Percentiles rank a stretch among this genome's conserved stretches.
Conservation (phyloP, 2,797 vertebrate genomes). For the Oreochromis grahami region DNA sequence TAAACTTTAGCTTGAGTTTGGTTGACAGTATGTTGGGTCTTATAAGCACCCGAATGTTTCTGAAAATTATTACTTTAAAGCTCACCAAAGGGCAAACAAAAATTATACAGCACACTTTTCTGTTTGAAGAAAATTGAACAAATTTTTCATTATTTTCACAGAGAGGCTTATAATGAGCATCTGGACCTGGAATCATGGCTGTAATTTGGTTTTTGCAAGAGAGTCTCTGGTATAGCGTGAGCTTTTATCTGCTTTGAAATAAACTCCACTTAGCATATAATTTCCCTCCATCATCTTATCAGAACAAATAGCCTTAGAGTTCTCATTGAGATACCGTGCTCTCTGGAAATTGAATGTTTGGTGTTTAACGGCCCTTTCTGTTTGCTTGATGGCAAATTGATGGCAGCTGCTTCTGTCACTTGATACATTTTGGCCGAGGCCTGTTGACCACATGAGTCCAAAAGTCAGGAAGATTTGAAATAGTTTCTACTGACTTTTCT, state of each 20-base stretch:
- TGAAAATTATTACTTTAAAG: background rate
- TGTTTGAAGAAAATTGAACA: background rate
- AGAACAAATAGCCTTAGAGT: background rate
- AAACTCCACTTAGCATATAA: background rate
- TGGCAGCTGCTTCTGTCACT: background rate
- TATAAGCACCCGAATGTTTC: background rate
- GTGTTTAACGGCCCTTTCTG: background rate
- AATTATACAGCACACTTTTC: no score
- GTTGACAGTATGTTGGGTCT: background rate
- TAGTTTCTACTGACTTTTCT: background rate
- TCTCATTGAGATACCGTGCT: background rate
- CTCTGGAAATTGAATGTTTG: background rate
- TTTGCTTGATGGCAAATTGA: background rate
- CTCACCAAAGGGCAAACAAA: background rate
- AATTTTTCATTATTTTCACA: background rate
- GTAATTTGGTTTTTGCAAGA: background rate
- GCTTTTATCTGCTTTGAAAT: background rate
- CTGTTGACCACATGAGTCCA: background rate
- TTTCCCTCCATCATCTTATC: background rate
- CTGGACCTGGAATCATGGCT: background rate
- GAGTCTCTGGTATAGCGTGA: fast-evolving
- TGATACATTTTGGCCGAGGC: background rate
- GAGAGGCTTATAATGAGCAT: background rate
- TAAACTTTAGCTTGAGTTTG: background rate
- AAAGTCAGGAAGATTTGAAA: background rate